Evolutionary conservation across 92 coral and sea anemone genomes (phyloP), one percentile per base, ranked within the genome.

Genomic region (Pocillopora meandrina): DNA sequence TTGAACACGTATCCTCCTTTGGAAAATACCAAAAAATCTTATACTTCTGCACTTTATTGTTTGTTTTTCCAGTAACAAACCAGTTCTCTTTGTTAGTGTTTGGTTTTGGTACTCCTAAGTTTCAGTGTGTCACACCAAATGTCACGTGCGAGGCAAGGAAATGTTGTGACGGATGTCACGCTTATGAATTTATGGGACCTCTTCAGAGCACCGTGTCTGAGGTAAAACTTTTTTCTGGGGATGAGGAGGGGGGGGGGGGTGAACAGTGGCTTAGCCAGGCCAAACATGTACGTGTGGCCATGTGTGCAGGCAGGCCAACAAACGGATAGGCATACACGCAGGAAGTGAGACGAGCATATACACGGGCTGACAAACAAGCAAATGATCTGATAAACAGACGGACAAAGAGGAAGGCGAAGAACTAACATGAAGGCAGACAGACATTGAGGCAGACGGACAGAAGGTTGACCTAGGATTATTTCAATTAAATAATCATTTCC

Each of bases 81-180:
- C 91, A 88, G 85, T 88, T 88, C 56, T 21, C 79, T 0, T 34
- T 65, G 60, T 81, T 88, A 1, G 85, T 88, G 35, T 88, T 84
- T 65, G 88, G 79, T 31, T 71, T 73, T 59, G 91, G 91, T 5
- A 78, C 88, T 0, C 91, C 91, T 56, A 76, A 59, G 3, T 88
- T 88, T 65, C 91, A 88, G 52, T 88, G 91, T 23, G 87, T 82
- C 65, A 88, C 91, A 66, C 62, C 82, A 10, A 88, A 88, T 83
- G 87, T 88, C 87, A 88, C 91, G 74, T 88, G 91, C 49, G 79
- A 75, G 5, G 21, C 15, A 23, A 88, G 61, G 61, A 78, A 88
- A 65, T 88, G 91, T 21, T 88, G 91, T 88, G 87, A 69, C 82
- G 75, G 26, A 21, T 88, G 91, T 71, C 52, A 65, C 34, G 56